A percentile compares a stretch with the other conserved stretches of the same genome.
Evolutionary conservation across 2,797 vertebrate genomes (phyloP).

Genomic region (Pangasius macronema): DNA sequence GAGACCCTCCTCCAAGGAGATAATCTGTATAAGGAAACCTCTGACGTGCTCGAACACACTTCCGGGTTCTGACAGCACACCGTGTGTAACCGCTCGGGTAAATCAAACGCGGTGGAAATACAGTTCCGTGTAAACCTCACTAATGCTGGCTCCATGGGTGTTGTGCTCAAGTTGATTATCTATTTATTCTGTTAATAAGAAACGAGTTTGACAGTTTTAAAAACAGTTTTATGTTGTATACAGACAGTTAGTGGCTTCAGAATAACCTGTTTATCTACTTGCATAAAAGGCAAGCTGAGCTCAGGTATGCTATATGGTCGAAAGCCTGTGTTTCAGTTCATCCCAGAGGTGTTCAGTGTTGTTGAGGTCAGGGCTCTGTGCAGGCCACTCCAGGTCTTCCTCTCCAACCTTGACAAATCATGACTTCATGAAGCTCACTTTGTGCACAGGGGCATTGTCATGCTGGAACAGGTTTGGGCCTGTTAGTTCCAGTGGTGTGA

Average conservation of each 20-base stretch:
- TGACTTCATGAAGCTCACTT: too few relatives aligned
- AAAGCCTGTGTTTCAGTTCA: not conserved
- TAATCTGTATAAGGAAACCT: slow-evolving; percentile 18
- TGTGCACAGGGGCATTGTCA: too few relatives aligned
- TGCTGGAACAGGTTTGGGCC: not conserved
- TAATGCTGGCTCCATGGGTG: not conserved
- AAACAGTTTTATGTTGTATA: not conserved
- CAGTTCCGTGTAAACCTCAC: slow-evolving; percentile 29
- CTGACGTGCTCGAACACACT: slow-evolving; percentile 62
- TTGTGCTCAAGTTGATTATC: not conserved
- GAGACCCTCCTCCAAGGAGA: slow-evolving; percentile 9
- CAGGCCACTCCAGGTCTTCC: not conserved
- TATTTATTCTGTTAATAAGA: not conserved
- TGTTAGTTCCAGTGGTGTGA: not conserved
- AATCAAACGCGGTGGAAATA: slow-evolving; percentile 8
- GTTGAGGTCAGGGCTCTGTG: too few relatives aligned
- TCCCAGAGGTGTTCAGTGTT: not conserved
- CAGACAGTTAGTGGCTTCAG: not conserved
- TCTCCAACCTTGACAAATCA: not conserved
- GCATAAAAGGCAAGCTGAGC: not conserved
- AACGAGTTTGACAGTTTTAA: not conserved
- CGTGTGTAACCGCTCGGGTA: slow-evolving; percentile 66
- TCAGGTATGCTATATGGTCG: too few relatives aligned
- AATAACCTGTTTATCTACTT: not conserved
- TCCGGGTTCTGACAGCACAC: slow-evolving; percentile 74